Base-by-base conservation (phyloP, 2,113 vertebrate genomes). In the Perca fluviatilis region DNA sequence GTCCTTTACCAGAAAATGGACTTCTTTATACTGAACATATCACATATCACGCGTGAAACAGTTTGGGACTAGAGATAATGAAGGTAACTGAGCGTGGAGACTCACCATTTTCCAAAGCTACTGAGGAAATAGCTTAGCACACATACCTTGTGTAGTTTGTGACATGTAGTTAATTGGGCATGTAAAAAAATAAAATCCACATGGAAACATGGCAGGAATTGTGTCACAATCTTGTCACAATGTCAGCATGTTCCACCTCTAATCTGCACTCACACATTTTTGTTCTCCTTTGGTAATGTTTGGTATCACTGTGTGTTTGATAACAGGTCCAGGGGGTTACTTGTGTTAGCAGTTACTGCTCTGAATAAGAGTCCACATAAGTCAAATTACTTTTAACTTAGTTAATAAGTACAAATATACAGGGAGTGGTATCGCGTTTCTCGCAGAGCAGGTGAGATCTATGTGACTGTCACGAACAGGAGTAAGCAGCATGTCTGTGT, bases 401-500 rank as follows among this genome's bases (percentile, higher is more conserved):
- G 82, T 91, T 85, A 86, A 91, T 83, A 61, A 90, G 74, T 86
- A 57, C 68, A 84, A 57, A 82, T 43, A 53, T 0, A 63, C 46
- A 23, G 51, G 76, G 60, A 69, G 64, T 46, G 58, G 72, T 49
- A 23, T 54, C 16, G 7, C 16, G 51, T 67, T 77, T 61, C n/a
- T 69, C 81, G 2, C 40, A 46, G 77, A 63, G 51, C 80, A 83
- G 89, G 92, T 92, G 91, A 86, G 85, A 56, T 23, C 5, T 56
- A 75, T 25, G 58, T 1, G 67, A 75, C 54, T 49, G 66, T 82
- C 87, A 79, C 69, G 0, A 82, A 65, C 83, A 75, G 57, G 66
- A 83, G 79, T 7, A 66, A 87, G 76, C 6, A n/a, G 79, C 15
- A n/a, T 2, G 74, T 83, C 85, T 91, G 90, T 89, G 90, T 90